Evolutionary conservation across 2,797 vertebrate genomes (phyloP).

Genomic region (Hozukius guyotensis): DNA sequence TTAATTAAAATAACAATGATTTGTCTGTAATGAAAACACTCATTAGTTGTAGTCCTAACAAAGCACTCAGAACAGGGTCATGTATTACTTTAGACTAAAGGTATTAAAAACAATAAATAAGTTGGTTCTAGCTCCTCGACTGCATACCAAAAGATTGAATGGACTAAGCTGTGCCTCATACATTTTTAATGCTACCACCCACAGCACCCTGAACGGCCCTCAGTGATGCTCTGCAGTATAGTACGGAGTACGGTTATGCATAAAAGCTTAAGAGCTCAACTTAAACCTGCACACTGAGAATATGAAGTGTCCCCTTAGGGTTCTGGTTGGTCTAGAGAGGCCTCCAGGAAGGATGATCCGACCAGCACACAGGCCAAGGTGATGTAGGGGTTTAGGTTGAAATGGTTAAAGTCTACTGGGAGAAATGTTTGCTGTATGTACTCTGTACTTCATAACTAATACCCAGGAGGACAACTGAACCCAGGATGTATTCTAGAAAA

Average conservation of each 20-base stretch:
- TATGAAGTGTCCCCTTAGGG: slow-evolving; percentile 37
- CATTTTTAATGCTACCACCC: slow-evolving; percentile 42
- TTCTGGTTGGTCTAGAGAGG: slow-evolving; percentile 10
- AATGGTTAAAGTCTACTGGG: background rate
- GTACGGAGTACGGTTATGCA: slow-evolving; percentile 7
- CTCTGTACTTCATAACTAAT: background rate
- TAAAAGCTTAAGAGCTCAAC: slow-evolving; percentile 37
- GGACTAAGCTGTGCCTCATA: slow-evolving; percentile 28
- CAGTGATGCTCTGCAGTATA: slow-evolving; percentile 18
- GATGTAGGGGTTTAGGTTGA: background rate
- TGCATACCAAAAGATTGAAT: background rate
- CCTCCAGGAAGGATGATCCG: slow-evolving; percentile 25
- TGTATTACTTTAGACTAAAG: background rate
- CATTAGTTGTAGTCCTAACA: background rate
- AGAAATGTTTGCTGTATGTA: background rate
- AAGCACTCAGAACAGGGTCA: background rate
- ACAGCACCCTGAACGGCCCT: slow-evolving; percentile 4
- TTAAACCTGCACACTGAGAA: slow-evolving; percentile 23
- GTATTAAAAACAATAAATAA: slow-evolving; percentile 22
- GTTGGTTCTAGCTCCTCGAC: background rate
- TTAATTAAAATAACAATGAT: background rate
- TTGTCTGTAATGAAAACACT: background rate
- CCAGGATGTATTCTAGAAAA: background rate
- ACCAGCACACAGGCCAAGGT: background rate
- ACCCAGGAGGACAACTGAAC: background rate